Evolutionary conservation across 2,797 vertebrate species (phyloP), one percentile per base, ranked within the genome.

Genomic region (Eremophila alpestris): DNA sequence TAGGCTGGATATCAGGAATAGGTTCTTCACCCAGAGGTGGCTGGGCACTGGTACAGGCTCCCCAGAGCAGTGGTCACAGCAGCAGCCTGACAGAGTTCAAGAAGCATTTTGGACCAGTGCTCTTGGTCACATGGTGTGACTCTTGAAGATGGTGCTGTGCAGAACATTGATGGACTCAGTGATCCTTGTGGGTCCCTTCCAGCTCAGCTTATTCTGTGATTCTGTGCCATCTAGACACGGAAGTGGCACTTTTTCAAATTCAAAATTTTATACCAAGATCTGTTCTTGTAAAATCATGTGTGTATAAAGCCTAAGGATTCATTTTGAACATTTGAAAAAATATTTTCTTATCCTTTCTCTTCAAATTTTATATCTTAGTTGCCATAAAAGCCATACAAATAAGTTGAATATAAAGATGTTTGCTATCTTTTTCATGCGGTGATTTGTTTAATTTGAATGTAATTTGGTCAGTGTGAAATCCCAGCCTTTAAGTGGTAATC

Each of bases 11-110:
- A 23, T 19, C 0, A 43, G 45, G 0, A 13, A 51, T 22, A 32
- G 8, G 0, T 11, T 76, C 4, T 76, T n/a, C 16, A 3, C 13
- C 16, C 40, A 40, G 23, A 38, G 9, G 16, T 46, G 54, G 0
- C 0, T 60, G 40, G 10, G 29, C 29, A 20, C 16, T 68, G 54
- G 63, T 60, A 52, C 10, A 40, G 22, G 10, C 2, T 59, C 18
- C 11, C 7, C 5, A 67, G 23, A 15, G 7, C 3, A 27, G 15
- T 0, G 27, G 0, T 67, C 32, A 18, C 26, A 59, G 38, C 22
- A 8, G 10, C 27, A 43, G 2, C 27, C 22, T 38, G n/a, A 4
- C 2, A 38, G 19, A 67, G 5, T 11, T 85, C n/a, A 16, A n/a
- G 38, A 52, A 24, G 1, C 1, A 4, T 46, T 68, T 76, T 36